Conservation (phyloP, 2,113 vertebrate species). For the Xiphophorus maculatus region DNA sequence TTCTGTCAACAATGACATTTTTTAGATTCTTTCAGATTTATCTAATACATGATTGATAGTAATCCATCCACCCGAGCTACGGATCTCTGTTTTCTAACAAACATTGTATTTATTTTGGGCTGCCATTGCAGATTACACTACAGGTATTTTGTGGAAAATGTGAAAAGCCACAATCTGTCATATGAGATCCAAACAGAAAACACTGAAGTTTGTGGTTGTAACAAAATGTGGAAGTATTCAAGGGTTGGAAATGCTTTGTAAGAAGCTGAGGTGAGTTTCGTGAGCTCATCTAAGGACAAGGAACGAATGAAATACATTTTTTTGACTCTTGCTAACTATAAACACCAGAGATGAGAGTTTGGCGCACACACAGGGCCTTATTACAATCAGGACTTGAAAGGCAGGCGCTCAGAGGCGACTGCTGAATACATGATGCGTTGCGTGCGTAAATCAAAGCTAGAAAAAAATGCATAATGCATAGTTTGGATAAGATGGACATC, state of each 20-base stretch:
- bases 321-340: not conserved
- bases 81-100: not conserved
- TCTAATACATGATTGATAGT: not conserved
- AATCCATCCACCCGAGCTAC: not conserved
- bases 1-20: not conserved
- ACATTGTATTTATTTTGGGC: not conserved
- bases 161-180: not conserved
- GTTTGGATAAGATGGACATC: conserved; percentile 62
- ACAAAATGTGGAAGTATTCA: not conserved
- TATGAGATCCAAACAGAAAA: not conserved
- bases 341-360: conserved; percentile 44
- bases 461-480: conserved; percentile 63
- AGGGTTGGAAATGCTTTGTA: not conserved
- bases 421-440: conserved; percentile 57
- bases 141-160: not conserved
- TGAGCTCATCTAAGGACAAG: not conserved
- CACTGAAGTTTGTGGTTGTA: not conserved
- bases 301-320: conserved; percentile 26
- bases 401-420: conserved; percentile 45
- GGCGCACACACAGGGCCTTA: conserved; percentile 45
- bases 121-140: not conserved
- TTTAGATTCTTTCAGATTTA: not conserved
- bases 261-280: conserved; percentile 5
- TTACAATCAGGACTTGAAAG: conserved; percentile 68
- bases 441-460: conserved; percentile 60